These are phyloP conservation scores for Macrotus californicus DNA, from an alignment of 2,113 vertebrate genomes.

Conservation along the genomic window DNA sequence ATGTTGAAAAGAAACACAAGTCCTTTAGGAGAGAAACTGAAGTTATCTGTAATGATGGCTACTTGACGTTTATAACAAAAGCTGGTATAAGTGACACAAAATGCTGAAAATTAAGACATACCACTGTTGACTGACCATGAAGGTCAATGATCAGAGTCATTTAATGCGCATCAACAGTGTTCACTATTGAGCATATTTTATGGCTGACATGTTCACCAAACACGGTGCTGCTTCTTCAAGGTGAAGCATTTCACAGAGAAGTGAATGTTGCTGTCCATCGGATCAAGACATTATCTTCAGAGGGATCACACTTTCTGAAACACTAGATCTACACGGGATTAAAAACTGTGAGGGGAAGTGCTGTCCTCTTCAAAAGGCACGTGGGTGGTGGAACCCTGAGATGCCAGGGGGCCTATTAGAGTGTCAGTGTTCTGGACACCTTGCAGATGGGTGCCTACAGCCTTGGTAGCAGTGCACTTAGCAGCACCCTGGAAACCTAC, in stretches of 20 bases:
- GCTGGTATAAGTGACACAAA: not conserved
- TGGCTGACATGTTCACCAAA: not conserved
- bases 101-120: not conserved
- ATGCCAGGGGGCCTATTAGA: not conserved
- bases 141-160: not conserved
- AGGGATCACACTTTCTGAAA: not conserved
- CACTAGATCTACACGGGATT: not conserved
- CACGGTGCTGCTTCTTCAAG: not conserved
- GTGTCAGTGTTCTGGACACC: not conserved
- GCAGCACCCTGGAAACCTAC: not conserved
- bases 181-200: not conserved
- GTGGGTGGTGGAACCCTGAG: not conserved
- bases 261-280: not conserved
- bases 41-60: not conserved
- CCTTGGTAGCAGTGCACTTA: not conserved
- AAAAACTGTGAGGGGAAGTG: not conserved
- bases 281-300: not conserved
- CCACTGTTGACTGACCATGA: not conserved
- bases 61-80: not conserved
- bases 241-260: not conserved
- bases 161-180: not conserved
- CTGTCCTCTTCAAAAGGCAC: not conserved
- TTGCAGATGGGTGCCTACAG: slow-evolving; percentile 37
- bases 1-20: not conserved
- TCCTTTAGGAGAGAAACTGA: not conserved